phyloP scores from a whole-genome alignment of 2,113 vertebrate species.

The Zosterops lateralis region DNA sequence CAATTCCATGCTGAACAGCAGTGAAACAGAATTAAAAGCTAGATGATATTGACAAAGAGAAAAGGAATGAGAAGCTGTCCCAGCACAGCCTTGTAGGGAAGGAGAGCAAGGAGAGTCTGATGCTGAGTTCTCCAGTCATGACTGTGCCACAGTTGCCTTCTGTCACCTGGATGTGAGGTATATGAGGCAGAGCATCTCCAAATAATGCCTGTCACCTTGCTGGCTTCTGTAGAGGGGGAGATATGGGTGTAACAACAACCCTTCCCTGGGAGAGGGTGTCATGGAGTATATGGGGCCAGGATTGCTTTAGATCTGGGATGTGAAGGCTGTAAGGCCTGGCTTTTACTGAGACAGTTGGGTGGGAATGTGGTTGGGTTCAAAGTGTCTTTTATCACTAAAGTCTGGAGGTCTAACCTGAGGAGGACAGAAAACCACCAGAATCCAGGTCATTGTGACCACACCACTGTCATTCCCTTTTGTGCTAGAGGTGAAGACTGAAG shows the following conservation, averaged over 20 bases:
- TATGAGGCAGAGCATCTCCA: background rate
- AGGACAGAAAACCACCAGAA: background rate
- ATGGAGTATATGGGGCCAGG: background rate
- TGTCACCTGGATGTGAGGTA: background rate
- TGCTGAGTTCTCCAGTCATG: background rate
- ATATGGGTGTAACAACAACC: accelerated
- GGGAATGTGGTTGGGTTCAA: background rate
- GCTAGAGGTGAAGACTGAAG: background rate
- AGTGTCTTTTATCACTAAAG: background rate
- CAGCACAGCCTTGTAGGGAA: background rate
- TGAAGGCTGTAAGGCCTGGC: background rate
- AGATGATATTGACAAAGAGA: background rate
- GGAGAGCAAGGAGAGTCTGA: background rate
- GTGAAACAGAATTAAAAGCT: background rate
- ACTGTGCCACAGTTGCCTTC: background rate
- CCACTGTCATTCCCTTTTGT: background rate
- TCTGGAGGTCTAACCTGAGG: background rate
- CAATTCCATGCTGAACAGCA: background rate
- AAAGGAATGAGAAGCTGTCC: background rate
- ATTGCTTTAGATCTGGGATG: background rate
- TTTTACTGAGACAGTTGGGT: background rate
- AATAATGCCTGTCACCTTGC: background rate
- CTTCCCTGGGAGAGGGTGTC: background rate
- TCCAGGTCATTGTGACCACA: background rate
- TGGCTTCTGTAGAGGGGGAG: background rate